These are phyloP conservation scores for Sinotaia quadrata DNA, from an alignment of 2,888 invertebrate genomes.

Conservation along the genomic window DNA sequence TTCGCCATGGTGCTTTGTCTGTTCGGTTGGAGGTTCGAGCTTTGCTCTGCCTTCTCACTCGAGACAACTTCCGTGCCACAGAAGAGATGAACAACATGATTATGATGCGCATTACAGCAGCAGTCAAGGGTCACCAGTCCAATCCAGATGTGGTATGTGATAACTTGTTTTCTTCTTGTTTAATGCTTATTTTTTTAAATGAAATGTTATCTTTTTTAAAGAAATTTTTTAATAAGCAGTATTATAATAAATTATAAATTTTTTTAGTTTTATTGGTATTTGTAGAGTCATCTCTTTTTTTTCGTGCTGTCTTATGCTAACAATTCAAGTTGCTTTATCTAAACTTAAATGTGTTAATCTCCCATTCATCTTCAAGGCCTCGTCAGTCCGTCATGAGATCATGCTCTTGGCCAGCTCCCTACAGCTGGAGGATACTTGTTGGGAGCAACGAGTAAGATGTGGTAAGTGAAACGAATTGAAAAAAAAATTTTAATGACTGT, in stretches of 20 bases:
- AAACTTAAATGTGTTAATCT: background rate
- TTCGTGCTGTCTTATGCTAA: background rate
- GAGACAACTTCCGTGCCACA: slow-evolving; percentile 87
- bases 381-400: slow-evolving; percentile 90
- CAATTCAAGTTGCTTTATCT: background rate
- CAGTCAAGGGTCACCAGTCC: slow-evolving; percentile 75
- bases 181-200: too few relatives aligned
- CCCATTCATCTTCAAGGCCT: too few relatives aligned
- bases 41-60: slow-evolving; percentile 88
- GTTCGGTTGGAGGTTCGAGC: slow-evolving; percentile 89
- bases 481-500: too few relatives aligned
- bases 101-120: slow-evolving; percentile 82
- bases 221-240: too few relatives aligned
- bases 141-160: slow-evolving; percentile 78
- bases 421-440: slow-evolving; percentile 93
- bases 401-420: slow-evolving; percentile 88
- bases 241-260: too few relatives aligned
- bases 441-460: slow-evolving; percentile 89
- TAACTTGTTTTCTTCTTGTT: too few relatives aligned
- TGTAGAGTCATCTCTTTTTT: too few relatives aligned
- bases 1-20: slow-evolving; percentile 84
- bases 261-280: too few relatives aligned
- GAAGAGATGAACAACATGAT: slow-evolving; percentile 87
- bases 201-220: too few relatives aligned
- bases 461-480: too few relatives aligned